Evolutionary conservation across 1,140 invertebrate genomes (phyloP), one percentile per base, ranked within the genome.

Genomic region (Rhyacophila brunnea): DNA sequence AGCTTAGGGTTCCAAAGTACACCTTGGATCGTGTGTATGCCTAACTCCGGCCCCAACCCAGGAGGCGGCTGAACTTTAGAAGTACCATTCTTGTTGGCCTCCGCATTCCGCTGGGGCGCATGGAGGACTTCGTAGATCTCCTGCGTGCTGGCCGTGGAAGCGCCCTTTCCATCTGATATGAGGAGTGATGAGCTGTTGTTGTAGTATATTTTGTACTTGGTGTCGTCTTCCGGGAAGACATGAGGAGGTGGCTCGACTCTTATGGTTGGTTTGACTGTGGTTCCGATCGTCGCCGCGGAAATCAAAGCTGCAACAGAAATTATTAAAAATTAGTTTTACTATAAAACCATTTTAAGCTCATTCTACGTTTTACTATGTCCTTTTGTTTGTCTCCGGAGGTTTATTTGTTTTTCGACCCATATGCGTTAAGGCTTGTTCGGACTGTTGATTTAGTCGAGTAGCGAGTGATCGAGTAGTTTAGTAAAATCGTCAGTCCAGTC

Each of bases 71-170:
- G 50, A 53, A 14, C 0, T n/a, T 45, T 45, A 7, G 13, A 17
- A n/a, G n/a, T n/a, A n/a, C n/a, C n/a, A 5, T 28, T 28, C 23
- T 28, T 3, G 23, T 28, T 5, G 3, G 3, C 23, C 23, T 5
- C 4, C 23, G 13, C 23, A n/a, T 18, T 43, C n/a, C 35, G 13
- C 23, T 32, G 19, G 13, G 47, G 48, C 3, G 58, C 13, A 14
- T 56, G 54, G 6, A 65, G 42, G 34, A 64, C 17, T 13, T 61
- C 58, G 44, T 55, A 43, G 18, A 53, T 49, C 43, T 65, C 63
- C n/a, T 54, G 44, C 9, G 49, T 13, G 17, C 54, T 60, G 17
- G 36, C 45, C 7, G 14, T 17, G 23, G 13, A 34, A 17, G 59
- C 45, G 11, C 38, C 32, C 28, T 60, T 3, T 3, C 4, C 23